These are phyloP conservation scores for Drosophila serrata DNA, from an alignment of 1,140 invertebrate genomes.

Conservation along the genomic window DNA sequence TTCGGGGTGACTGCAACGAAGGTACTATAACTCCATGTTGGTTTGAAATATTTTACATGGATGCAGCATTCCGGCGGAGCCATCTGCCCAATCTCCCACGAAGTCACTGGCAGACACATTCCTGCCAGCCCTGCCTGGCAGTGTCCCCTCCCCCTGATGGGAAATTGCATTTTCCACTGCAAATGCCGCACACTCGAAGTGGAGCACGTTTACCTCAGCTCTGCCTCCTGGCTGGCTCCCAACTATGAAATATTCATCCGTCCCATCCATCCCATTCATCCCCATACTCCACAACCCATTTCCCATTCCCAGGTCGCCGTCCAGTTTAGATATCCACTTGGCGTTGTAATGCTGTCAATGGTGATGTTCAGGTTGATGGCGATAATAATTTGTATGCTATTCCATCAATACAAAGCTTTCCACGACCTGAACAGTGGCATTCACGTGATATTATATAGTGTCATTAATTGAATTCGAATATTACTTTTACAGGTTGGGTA, in stretches of 20 bases:
- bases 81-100: slow-evolving; percentile 59
- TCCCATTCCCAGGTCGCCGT: slow-evolving; percentile 2
- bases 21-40: slow-evolving; percentile 1
- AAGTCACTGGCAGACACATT: slow-evolving; percentile 53
- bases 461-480: background rate
- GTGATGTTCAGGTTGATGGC: slow-evolving; percentile 35
- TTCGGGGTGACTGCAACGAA: slow-evolving; percentile 2
- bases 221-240: slow-evolving; percentile 13
- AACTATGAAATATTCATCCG: slow-evolving; percentile 29
- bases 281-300: slow-evolving; percentile 11
- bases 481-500: background rate
- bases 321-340: slow-evolving; percentile 55
- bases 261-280: slow-evolving; percentile 15
- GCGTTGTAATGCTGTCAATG: slow-evolving; percentile 51
- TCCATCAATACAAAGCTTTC: slow-evolving; percentile 40
- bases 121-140: slow-evolving; percentile 3
- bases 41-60: slow-evolving; percentile 29
- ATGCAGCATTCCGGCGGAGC: slow-evolving; percentile 16
- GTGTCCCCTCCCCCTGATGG: slow-evolving; percentile 21
- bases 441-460: background rate
- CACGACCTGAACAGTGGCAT: slow-evolving; percentile 21
- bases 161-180: slow-evolving; percentile 66
- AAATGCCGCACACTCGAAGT: slow-evolving; percentile 70
- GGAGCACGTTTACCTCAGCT: slow-evolving; percentile 61
- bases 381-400: slow-evolving; percentile 54